Conservation (phyloP, 2,797 vertebrate species). For the Acridotheres tristis region DNA sequence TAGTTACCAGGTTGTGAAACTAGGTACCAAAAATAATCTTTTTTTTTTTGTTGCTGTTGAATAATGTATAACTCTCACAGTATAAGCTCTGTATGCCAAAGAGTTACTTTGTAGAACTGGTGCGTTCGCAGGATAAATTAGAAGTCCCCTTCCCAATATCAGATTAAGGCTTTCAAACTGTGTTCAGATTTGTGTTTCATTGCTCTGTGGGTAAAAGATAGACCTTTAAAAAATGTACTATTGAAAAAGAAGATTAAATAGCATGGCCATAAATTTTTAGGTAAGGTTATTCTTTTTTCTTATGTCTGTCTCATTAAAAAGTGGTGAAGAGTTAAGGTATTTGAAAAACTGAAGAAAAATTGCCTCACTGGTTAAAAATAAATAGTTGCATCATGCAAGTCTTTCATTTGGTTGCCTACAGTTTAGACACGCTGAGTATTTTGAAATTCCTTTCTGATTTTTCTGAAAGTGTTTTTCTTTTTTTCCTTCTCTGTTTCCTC, state of each 20-base stretch:
- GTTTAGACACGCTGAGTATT: background rate
- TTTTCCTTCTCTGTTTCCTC: background rate
- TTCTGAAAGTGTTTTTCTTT: background rate
- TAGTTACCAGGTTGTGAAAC: background rate
- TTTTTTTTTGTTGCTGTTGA: background rate
- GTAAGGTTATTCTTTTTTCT: background rate
- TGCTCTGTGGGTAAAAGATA: background rate
- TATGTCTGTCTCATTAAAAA: constrained; percentile 13
- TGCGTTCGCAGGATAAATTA: background rate
- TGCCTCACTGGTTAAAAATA: background rate
- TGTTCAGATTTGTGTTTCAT: constrained; percentile 3
- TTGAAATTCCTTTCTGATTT: background rate
- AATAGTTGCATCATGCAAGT: background rate
- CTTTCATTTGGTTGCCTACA: background rate
- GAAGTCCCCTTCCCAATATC: background rate
- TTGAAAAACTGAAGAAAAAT: background rate
- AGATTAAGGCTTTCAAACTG: background rate
- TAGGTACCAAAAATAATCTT: background rate
- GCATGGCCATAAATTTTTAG: background rate
- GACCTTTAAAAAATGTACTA: background rate
- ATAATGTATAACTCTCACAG: background rate
- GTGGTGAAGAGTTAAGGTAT: background rate
- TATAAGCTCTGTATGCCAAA: background rate
- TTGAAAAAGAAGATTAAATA: background rate
- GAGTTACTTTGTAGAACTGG: background rate